Percentiles rank a stretch among this genome's conserved stretches.
These are phyloP conservation scores for Malacosoma neustria DNA, from an alignment of 2,888 invertebrate genomes.

Conservation along the genomic window DNA sequence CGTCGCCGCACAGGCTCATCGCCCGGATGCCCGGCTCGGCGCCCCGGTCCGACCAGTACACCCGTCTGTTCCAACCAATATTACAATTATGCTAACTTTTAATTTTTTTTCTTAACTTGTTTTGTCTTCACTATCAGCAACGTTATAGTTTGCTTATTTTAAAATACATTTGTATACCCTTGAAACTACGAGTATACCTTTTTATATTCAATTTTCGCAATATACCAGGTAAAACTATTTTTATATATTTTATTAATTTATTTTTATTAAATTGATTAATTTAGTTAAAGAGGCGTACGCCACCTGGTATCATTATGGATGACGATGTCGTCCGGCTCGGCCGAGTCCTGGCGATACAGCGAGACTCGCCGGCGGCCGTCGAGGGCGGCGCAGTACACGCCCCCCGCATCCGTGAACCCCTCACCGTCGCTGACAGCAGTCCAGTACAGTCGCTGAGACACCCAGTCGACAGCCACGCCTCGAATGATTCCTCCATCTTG, in stretches of 20 bases:
- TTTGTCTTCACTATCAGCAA: too few relatives aligned
- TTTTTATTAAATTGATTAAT: too few relatives aligned
- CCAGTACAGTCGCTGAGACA: conserved; percentile 80
- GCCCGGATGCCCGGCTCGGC: conserved; percentile 76
- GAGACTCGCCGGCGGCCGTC: conserved; percentile 75
- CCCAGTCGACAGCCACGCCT: conserved; percentile 84
- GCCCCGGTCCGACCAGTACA: conserved; percentile 86
- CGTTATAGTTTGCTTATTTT: too few relatives aligned
- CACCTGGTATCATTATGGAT: conserved; percentile 74
- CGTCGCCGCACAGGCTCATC: conserved; percentile 79
- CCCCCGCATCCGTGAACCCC: conserved; percentile 17
- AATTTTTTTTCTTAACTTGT: too few relatives aligned
- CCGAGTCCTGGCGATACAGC: conserved; percentile 59
- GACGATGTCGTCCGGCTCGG: conserved; percentile 82
- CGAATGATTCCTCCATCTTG: conserved; percentile 77
- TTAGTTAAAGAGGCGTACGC: neutral
- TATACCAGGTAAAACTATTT: too few relatives aligned
- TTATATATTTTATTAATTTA: too few relatives aligned
- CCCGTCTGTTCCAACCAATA: conserved; percentile 62
- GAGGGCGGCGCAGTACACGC: conserved; percentile 49
- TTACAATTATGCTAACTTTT: too few relatives aligned
- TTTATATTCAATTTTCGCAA: too few relatives aligned
- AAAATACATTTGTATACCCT: too few relatives aligned
- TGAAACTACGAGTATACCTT: too few relatives aligned
- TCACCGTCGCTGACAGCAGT: conserved; percentile 55